Conservation (phyloP, 1,140 invertebrate species). For the Drosophila obscura region DNA sequence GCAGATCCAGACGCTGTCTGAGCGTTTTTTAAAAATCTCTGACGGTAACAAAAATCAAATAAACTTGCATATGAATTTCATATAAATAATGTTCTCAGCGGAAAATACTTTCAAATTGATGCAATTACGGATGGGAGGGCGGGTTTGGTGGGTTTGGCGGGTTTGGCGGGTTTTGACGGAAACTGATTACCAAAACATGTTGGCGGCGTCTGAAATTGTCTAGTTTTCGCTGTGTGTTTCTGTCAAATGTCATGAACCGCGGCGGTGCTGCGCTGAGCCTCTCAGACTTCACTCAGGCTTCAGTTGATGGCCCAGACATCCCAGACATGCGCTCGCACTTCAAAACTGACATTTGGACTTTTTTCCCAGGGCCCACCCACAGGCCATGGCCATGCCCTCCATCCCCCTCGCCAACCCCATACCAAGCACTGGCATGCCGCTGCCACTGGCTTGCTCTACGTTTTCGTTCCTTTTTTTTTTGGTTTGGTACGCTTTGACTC, state of each 20-base stretch:
- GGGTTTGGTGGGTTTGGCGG: no score
- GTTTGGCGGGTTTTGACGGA: neutral
- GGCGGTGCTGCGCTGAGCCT: conserved; percentile 19
- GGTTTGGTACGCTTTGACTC: conserved; percentile 47
- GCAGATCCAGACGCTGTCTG: conserved; percentile 28
- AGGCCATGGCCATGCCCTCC: conserved; percentile 1
- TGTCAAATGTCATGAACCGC: conserved; percentile 62
- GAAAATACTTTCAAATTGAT: conserved; percentile 21
- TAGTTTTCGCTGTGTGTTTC: conserved; percentile 32
- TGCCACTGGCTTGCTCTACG: neutral
- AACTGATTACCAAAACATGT: conserved; percentile 48
- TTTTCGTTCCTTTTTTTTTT: conserved; percentile 25
- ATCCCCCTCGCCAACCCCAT: neutral
- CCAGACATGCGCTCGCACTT: conserved; percentile 40
- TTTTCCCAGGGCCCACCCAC: conserved; percentile 41
- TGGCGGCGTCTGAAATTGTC: conserved; percentile 35
- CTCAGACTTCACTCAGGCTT: neutral
- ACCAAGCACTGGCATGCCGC: no score
- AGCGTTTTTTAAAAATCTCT: conserved; percentile 38
- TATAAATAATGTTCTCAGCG: conserved; percentile 39
- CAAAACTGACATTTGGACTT: conserved; percentile 78
- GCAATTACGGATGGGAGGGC: conserved; percentile 30
- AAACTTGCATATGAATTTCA: conserved; percentile 40
- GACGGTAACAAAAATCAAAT: conserved; percentile 8
- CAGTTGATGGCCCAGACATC: conserved; percentile 33